Percentiles rank a stretch among this genome's conserved stretches.
phyloP scores from a whole-genome alignment of 2,797 vertebrate genomes.

The Acanthurus tractus region DNA sequence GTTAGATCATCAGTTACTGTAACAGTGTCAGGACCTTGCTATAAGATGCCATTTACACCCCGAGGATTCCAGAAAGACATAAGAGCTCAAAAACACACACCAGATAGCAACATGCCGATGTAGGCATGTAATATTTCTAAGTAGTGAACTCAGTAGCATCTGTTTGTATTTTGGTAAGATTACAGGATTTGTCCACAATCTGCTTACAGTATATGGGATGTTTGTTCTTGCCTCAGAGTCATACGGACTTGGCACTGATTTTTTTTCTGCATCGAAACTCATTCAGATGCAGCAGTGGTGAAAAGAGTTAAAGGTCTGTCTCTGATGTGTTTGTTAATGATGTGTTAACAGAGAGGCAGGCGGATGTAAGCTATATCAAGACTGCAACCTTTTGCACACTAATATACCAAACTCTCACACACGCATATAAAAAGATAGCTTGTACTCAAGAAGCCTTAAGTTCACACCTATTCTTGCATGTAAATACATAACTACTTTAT shows the following conservation, averaged over 20 bases:
- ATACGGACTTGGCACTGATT: neutral
- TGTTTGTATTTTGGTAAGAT: slow-evolving; percentile 42
- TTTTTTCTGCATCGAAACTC: neutral
- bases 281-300: neutral
- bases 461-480: neutral
- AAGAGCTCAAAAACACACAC: slow-evolving; percentile 16
- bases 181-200: slow-evolving; percentile 44
- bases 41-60: slow-evolving; percentile 40
- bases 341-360: slow-evolving; percentile 53
- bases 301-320: slow-evolving; percentile 26
- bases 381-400: slow-evolving; percentile 38
- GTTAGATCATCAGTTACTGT: slow-evolving; percentile 58
- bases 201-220: slow-evolving; percentile 11
- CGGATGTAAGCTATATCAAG: slow-evolving; percentile 53
- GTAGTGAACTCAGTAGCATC: slow-evolving; percentile 45
- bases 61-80: slow-evolving; percentile 31
- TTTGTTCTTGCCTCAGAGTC: slow-evolving; percentile 25
- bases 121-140: slow-evolving; percentile 30
- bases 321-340: slow-evolving; percentile 55
- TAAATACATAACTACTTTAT: slow-evolving; percentile 1
- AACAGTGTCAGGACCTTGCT: slow-evolving; percentile 42
- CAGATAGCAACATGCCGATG: neutral
- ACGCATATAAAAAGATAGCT: neutral
- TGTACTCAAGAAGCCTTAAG: slow-evolving; percentile 1
- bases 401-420: neutral